phyloP scores from a whole-genome alignment of 1,140 invertebrate species.

The Eupeodes corollae region DNA sequence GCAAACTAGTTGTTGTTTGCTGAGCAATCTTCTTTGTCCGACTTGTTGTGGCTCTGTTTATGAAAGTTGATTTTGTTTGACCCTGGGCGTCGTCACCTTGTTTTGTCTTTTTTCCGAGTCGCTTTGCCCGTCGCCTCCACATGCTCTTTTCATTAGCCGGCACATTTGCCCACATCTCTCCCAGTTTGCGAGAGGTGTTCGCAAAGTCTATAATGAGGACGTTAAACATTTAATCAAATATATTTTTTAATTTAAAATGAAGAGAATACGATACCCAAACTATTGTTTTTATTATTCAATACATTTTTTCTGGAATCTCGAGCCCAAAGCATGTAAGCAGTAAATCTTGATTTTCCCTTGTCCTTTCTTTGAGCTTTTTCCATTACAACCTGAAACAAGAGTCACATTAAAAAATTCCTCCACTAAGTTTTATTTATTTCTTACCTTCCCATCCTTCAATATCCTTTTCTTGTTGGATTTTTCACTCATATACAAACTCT shows the following conservation, averaged over 20 bases:
- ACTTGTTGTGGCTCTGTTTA: conserved; percentile 28
- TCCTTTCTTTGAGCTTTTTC: conserved; percentile 64
- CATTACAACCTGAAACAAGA: conserved; percentile 46
- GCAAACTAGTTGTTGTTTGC: not conserved
- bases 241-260: no score
- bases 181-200: conserved; percentile 63
- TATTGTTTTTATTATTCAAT: conserved; percentile 51
- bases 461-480: conserved; percentile 65
- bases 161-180: conserved; percentile 75
- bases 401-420: not conserved
- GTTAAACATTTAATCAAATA: no score
- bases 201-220: conserved; percentile 51
- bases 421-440: not conserved
- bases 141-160: conserved; percentile 35
- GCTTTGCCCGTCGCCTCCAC: conserved; percentile 48
- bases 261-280: conserved; percentile 41
- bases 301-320: conserved; percentile 66
- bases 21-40: conserved; percentile 30
- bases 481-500: conserved; percentile 66
- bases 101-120: conserved; percentile 35
- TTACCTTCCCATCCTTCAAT: conserved; percentile 50
- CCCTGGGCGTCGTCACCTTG: conserved; percentile 1
- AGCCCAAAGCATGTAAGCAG: conserved; percentile 84
- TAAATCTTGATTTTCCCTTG: conserved; percentile 66
- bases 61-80: conserved; percentile 9